Evolutionary conservation across 2,797 vertebrate species (phyloP).

Genomic region (Coilia nasus): DNA sequence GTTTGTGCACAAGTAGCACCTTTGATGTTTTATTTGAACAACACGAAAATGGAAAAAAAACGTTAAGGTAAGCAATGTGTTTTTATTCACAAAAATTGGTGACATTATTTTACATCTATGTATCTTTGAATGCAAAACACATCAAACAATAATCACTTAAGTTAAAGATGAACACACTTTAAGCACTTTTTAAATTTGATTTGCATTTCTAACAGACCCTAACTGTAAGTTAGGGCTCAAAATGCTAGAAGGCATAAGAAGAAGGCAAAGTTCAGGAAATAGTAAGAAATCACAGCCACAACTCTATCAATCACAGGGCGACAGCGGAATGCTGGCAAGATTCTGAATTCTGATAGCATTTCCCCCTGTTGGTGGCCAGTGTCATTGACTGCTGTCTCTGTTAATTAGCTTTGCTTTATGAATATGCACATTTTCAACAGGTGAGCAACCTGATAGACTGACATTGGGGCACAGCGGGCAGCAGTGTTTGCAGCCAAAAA

Average conservation of each 20-base stretch:
- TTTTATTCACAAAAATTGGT: no score
- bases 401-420: constrained; percentile 71
- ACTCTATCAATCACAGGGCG: constrained; percentile 73
- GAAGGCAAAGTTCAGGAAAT: neutral
- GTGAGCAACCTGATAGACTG: neutral
- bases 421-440: neutral
- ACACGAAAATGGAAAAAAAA: no score
- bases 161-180: no score
- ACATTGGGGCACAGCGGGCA: no score
- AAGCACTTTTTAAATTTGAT: no score
- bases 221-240: neutral
- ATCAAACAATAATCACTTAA: no score
- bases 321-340: constrained; percentile 75
- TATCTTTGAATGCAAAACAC: no score
- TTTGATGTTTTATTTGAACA: no score
- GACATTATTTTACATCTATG: no score
- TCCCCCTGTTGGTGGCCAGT: constrained; percentile 69
- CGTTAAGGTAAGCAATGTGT: no score
- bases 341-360: constrained; percentile 77
- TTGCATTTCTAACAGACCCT: no score
- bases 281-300: constrained; percentile 74
- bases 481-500: neutral
- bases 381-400: constrained; percentile 76
- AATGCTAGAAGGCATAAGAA: neutral
- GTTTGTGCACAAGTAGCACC: no score